Conservation (phyloP, 2,888 invertebrate genomes). For the Andrena minutula region DNA sequence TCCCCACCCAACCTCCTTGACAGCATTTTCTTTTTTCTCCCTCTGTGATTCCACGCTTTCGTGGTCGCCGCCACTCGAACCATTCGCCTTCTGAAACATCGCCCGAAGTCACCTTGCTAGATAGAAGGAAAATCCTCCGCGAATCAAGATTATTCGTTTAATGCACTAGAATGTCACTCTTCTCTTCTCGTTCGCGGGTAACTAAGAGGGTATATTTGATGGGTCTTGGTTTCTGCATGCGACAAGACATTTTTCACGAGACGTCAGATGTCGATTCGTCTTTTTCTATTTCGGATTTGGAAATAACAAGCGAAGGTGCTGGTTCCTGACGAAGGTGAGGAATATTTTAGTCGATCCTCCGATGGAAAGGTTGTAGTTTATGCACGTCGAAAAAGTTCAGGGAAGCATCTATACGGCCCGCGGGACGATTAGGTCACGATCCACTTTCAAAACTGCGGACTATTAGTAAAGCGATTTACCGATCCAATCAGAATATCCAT, state of each 20-base stretch:
- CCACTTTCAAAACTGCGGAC: conserved; percentile 50
- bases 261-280: background rate
- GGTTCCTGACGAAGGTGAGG: background rate
- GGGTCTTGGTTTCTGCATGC: conserved; percentile 7
- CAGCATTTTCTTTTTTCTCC: background rate
- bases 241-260: conserved; percentile 2
- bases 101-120: conserved; percentile 25
- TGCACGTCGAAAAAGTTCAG: conserved; percentile 7
- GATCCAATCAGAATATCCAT: conserved; percentile 66
- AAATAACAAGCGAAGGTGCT: background rate
- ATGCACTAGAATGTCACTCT: conserved; percentile 19
- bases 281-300: background rate
- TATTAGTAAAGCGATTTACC: conserved; percentile 65
- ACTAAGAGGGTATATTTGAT: background rate
- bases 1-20: too few relatives aligned
- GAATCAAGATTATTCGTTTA: conserved; percentile 34
- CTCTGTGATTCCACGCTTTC: conserved; percentile 7
- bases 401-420: background rate
- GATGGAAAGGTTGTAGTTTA: conserved; percentile 11
- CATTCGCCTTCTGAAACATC: conserved; percentile 8
- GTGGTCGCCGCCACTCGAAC: conserved; percentile 22
- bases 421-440: conserved; percentile 48
- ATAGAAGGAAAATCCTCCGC: conserved; percentile 8
- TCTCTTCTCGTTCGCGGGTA: background rate
- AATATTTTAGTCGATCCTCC: background rate